A percentile compares a stretch with the other conserved stretches of the same genome.
Evolutionary conservation across 2,797 vertebrate genomes (phyloP).

Genomic region (Melanotaenia nigrans): DNA sequence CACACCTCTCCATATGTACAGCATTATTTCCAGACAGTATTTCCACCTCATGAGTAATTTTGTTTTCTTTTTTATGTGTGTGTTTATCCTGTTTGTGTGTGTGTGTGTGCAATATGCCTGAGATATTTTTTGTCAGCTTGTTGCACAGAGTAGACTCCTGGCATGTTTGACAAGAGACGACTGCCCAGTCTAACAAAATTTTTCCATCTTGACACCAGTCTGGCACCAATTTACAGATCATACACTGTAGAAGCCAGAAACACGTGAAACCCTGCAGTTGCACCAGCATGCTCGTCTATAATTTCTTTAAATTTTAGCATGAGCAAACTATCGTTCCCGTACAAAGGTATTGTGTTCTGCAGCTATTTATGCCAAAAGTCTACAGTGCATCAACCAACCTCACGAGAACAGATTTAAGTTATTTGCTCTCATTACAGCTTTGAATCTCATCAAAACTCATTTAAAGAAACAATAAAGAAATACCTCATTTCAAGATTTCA

Average conservation of each 20-base stretch:
- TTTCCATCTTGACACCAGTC: conserved; percentile 66
- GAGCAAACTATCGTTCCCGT: conserved; percentile 4
- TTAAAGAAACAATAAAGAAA: not conserved
- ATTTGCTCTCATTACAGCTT: not conserved
- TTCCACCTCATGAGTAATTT: conserved; percentile 2
- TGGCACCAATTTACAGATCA: conserved; percentile 76
- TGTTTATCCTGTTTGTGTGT: conserved; percentile 5
- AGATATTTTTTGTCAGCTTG: conserved; percentile 63
- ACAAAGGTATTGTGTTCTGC: conserved; percentile 4
- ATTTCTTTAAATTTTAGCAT: conserved; percentile 9
- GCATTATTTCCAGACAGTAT: conserved; percentile 2
- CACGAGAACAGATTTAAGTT: not conserved
- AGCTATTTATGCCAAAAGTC: conserved; percentile 23
- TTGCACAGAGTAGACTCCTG: conserved; percentile 48
- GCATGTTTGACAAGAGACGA: conserved; percentile 62
- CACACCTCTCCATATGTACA: conserved; percentile 22
- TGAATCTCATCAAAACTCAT: not conserved
- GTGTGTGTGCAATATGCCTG: conserved; percentile 31
- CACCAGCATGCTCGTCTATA: conserved; percentile 13
- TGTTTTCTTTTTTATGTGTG: conserved; percentile 25
- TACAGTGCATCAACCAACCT: not conserved
- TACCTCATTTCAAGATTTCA: not conserved
- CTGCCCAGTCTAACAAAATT: conserved; percentile 61
- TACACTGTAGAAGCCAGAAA: conserved; percentile 45
- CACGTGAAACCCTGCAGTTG: conserved; percentile 36